Conservation (phyloP, 2,113 vertebrate genomes). For the Scalopus aquaticus region DNA sequence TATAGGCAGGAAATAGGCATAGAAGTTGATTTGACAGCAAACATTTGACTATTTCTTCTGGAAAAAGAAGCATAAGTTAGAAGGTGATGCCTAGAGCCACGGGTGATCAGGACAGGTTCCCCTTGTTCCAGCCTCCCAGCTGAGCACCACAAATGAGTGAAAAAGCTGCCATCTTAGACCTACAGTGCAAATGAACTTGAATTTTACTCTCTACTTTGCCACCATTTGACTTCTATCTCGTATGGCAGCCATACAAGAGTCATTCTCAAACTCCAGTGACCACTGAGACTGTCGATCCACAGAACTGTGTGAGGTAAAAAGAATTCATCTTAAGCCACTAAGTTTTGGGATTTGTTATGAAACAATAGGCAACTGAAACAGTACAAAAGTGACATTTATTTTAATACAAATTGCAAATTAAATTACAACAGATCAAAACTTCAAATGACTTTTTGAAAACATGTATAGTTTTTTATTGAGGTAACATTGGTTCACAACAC, state of each 20-base stretch:
- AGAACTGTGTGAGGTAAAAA: not conserved
- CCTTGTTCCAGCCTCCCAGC: not conserved
- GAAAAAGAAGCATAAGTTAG: too few relatives aligned
- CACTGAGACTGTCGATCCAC: not conserved
- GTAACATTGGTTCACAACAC: too few relatives aligned
- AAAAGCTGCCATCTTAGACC: not conserved
- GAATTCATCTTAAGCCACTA: not conserved
- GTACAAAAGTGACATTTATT: not conserved
- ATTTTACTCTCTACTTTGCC: not conserved
- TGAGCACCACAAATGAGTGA: not conserved
- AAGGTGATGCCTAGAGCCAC: too few relatives aligned
- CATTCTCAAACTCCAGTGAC: too few relatives aligned
- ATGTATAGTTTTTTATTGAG: too few relatives aligned
- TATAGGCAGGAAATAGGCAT: too few relatives aligned
- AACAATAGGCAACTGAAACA: not conserved
- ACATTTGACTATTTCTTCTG: too few relatives aligned
- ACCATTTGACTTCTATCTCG: not conserved
- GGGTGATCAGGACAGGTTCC: not conserved
- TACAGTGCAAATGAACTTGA: not conserved
- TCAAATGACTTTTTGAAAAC: not conserved
- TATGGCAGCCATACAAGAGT: not conserved
- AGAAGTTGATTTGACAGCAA: too few relatives aligned
- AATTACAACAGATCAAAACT: not conserved
- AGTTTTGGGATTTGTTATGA: not conserved
- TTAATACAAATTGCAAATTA: conserved; percentile 8